Base-by-base conservation (phyloP, 2,113 vertebrate genomes). In the Zapus hudsonius region DNA sequence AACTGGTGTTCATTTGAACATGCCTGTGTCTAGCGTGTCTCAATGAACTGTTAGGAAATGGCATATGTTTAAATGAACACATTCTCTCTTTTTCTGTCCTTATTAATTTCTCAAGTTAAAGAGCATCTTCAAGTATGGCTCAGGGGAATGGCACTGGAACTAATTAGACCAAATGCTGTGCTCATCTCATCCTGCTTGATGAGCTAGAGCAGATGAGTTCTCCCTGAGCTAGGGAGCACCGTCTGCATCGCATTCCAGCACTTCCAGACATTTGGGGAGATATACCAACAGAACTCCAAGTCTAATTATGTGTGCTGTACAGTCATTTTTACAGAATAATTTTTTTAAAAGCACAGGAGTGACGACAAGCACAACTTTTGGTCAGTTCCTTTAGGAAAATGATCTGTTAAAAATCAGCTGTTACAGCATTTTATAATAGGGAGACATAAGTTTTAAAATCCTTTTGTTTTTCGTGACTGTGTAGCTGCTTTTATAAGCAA, bases 21-120 rank as follows among this genome's bases (percentile, higher is more conserved):
- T 33, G 52, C 38, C 6, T 70, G 4, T 52, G 33, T 59, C 69
- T 74, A 82, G 64, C n/a, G 33, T 79, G 67, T 25, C 61, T 78
- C 90, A 44, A 66, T 38, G 44, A 86, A 75, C 25, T 59, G 38
- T 33, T 70, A 36, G 44, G 44, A 88, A 76, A 86, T 66, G 69
- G 36, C 19, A 44, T 81, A 40, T 84, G 82, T 84, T 89, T 94
- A 70, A 87, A 82, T 82, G 36, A 84, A n/a, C 59, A 74, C 36
- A 52, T 83, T 82, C n/a, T 82, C 57, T 67, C 38, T 38, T 80
- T 75, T 78, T 86, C 70, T 22, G n/a, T 82, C 55, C 40, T 95
- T 91, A 94, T 91, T 96, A 87, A 93, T 93, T 84, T 87, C 67
- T 74, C 61, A 95, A 73, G 76, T 89, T 95, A 91, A 91, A 89